Evolutionary conservation across 92 coral and sea anemone genomes (phyloP).

Genomic region (Isaurus tuberculatus): DNA sequence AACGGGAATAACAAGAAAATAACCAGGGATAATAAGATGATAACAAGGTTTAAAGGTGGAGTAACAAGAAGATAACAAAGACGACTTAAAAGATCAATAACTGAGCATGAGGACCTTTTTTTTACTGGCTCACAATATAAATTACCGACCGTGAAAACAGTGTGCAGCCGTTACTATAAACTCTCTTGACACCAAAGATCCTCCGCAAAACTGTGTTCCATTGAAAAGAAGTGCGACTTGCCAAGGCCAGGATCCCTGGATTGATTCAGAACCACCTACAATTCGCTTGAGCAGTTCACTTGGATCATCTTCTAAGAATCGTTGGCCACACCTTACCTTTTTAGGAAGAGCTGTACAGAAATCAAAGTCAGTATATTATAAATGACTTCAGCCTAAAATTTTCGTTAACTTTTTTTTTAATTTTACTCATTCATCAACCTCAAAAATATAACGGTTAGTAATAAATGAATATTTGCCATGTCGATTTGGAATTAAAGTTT

Average conservation of each 20-base stretch:
- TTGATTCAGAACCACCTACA: slow-evolving; percentile 79
- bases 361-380: neutral
- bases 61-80: too few species aligned
- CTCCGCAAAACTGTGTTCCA: slow-evolving; percentile 82
- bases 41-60: too few species aligned
- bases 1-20: too few species aligned
- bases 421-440: too few species aligned
- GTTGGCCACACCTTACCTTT: slow-evolving; percentile 8
- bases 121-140: neutral
- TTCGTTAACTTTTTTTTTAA: too few species aligned
- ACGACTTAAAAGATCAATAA: too few species aligned
- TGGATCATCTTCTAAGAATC: neutral
- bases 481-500: too few species aligned
- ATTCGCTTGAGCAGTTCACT: slow-evolving; percentile 63
- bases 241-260: slow-evolving; percentile 96
- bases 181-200: slow-evolving; percentile 71
- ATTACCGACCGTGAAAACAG: slow-evolving; percentile 86
- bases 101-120: too few species aligned
- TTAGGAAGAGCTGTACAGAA: neutral
- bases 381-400: too few species aligned
- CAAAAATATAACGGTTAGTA: too few species aligned
- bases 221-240: slow-evolving; percentile 80
- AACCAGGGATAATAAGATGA: too few species aligned
- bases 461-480: too few species aligned
- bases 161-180: slow-evolving; percentile 93